phyloP scores from a whole-genome alignment of 2,797 vertebrate species.

The Florisuga fusca region DNA sequence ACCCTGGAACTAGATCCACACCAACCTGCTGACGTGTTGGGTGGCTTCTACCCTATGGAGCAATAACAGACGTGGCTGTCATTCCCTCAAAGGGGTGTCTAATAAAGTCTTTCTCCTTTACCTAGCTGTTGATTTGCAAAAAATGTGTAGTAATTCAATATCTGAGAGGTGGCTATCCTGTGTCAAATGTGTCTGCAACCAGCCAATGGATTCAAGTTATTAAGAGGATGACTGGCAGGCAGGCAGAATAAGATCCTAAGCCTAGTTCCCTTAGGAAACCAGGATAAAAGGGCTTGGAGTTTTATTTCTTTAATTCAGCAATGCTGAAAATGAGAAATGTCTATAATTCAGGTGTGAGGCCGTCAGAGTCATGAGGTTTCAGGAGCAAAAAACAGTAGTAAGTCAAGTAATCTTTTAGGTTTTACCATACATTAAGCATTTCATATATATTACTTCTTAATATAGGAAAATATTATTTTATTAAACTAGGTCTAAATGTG shows the following conservation, averaged over 20 bases:
- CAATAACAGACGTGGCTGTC: neutral
- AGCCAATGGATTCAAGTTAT: conserved; percentile 4
- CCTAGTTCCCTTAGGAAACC: conserved; percentile 2
- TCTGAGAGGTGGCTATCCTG: neutral
- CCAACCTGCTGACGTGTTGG: neutral
- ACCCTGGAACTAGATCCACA: neutral
- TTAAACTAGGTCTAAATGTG: neutral
- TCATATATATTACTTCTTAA: neutral
- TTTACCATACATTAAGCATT: neutral
- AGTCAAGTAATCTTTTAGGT: neutral
- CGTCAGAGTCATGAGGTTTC: neutral
- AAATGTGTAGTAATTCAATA: conserved; percentile 13
- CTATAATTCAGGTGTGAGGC: neutral
- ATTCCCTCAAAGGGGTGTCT: neutral
- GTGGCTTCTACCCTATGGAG: neutral
- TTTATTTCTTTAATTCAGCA: neutral
- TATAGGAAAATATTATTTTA: neutral
- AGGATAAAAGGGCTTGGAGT: neutral
- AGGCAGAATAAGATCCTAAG: neutral
- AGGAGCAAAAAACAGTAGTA: neutral
- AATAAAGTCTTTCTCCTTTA: conserved; percentile 18
- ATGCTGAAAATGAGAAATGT: neutral
- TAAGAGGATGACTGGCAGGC: conserved; percentile 15
- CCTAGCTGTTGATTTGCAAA: neutral
- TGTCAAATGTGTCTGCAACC: conserved; percentile 36